Evolutionary conservation across 2,113 vertebrate species (phyloP), one percentile per base, ranked within the genome.

Genomic region (Eubucco bourcierii): DNA sequence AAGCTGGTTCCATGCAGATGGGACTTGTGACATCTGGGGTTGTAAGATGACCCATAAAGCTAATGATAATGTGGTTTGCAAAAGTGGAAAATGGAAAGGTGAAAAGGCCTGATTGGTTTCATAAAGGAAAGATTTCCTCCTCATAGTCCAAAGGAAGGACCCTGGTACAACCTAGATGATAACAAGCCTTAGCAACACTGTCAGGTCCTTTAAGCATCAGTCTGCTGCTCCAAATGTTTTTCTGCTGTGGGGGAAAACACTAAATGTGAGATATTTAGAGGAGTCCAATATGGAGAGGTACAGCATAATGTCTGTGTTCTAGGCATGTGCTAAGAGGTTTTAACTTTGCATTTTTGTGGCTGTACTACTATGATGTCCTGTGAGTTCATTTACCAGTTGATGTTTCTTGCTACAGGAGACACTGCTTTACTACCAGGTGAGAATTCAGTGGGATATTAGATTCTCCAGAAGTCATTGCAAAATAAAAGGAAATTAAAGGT

Each of bases 21-120:
- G 31, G 6, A 5, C 29, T 34, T 16, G 23, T 41, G 77, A 27
- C 47, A 33, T 5, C 4, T 11, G 31, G 19, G 16, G 25, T 72
- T 1, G 2, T 65, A 33, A 67, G 47, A 31, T 74, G 19, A 9
- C 16, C 15, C 2, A 1, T 13, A 2, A 34, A 21, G 9, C 5
- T 79, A 14, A 3, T 27, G 23, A 27, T 33, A 3, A 8, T 65
- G 34, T 65, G n/a, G 12, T 60, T 3, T 0, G 0, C 31, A 31
- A 46, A 79, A 14, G 10, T 18, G 44, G 20, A n/a, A 44, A 25
- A 39, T 76, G 53, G 34, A 60, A 68, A 72, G 50, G 23, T 34
- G 31, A 8, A 28, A 58, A 12, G 39, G 41, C 15, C 13, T 4
- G 41, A 1, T 63, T 33, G 52, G 20, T 90, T 80, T 72, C 14